phyloP scores from a whole-genome alignment of 1,140 invertebrate genomes.

The Drosophila dunni region DNA sequence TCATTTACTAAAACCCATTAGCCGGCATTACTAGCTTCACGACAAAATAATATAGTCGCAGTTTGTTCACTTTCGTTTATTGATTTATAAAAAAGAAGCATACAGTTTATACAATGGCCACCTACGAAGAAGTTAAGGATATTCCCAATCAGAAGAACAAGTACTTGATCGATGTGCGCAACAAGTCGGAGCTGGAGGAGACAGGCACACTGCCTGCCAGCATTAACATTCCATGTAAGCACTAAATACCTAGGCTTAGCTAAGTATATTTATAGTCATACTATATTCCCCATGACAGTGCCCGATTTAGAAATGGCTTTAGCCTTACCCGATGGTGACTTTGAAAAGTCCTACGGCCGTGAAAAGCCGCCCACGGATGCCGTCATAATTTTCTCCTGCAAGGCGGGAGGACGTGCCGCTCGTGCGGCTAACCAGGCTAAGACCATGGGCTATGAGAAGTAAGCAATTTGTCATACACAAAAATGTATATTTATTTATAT shows the following conservation, averaged over 20 bases:
- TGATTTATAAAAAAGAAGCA: background rate
- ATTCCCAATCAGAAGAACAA: slow-evolving; percentile 83
- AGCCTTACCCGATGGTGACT: slow-evolving; percentile 85
- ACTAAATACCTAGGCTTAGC: background rate
- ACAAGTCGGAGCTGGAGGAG: slow-evolving; percentile 87
- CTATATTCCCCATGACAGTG: slow-evolving; percentile 78
- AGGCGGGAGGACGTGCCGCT: slow-evolving; percentile 85
- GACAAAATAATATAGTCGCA: slow-evolving; percentile 37
- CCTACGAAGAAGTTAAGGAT: slow-evolving; percentile 86
- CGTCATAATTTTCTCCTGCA: slow-evolving; percentile 86
- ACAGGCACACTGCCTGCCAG: slow-evolving; percentile 89
- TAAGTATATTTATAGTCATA: background rate
- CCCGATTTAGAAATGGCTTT: slow-evolving; percentile 84
- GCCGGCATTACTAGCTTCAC: slow-evolving; percentile 22
- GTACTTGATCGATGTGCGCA: slow-evolving; percentile 89
- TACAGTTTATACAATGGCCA: slow-evolving; percentile 70
- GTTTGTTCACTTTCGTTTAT: slow-evolving; percentile 6
- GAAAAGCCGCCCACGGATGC: slow-evolving; percentile 85
- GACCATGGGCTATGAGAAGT: slow-evolving; percentile 86
- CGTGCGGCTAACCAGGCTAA: slow-evolving; percentile 85
- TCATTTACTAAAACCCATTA: background rate
- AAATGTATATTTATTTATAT: slow-evolving; percentile 48
- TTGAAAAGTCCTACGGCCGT: slow-evolving; percentile 85
- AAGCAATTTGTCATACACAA: slow-evolving; percentile 33
- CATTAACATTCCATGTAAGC: slow-evolving; percentile 90